Base-by-base conservation (phyloP, 1,140 invertebrate species). In the Periplaneta americana region DNA sequence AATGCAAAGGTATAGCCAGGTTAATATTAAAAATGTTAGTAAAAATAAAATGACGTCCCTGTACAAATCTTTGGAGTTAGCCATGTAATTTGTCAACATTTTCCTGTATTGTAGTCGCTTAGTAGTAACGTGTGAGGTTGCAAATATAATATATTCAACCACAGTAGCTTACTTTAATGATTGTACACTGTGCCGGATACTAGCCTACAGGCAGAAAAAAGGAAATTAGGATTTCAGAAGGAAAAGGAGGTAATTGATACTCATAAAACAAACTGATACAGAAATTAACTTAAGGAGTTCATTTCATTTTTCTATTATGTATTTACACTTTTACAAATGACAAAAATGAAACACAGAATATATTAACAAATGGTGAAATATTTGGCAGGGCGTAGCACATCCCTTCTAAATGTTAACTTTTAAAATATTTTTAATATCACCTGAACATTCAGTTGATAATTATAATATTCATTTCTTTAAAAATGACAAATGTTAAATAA, bases 321-420 rank as follows among this genome's bases (percentile, higher is more conserved):
- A 81, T 78, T 80, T 80, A 81, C 76, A 81, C 66, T 81, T 81
- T 81, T 81, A 81, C 81, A 81, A 81, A 81, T 81, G 75, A 81
- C 81, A 81, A 78, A 77, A 81, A 81, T 39, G 76, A 80, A 81
- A 77, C 75, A 81, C 76, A 77, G 31, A 57, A 78, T 81, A 78
- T 77, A 48, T 81, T 78, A 81, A 81, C 81, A 81, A 75, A 77
- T 78, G 75, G 8, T 22, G 33, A 78, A 78, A 36, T 36, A 78
- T 78, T 78, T 78, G 34, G 37, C n/a, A 78, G 28, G 76, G 33
- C 22, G 22, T 34, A n/a, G 3, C 22, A 31, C 22, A 33, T 36
- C 75, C n/a, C 22, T 66, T 66, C 48, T 66, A 66, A 66, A 28
- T 66, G n/a, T 66, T 66, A 66, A 66, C 48, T 66, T 28, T 66